These are phyloP conservation scores for Corythoichthys haematopterus DNA, from an alignment of 2,113 vertebrate genomes.

Conservation along the genomic window DNA sequence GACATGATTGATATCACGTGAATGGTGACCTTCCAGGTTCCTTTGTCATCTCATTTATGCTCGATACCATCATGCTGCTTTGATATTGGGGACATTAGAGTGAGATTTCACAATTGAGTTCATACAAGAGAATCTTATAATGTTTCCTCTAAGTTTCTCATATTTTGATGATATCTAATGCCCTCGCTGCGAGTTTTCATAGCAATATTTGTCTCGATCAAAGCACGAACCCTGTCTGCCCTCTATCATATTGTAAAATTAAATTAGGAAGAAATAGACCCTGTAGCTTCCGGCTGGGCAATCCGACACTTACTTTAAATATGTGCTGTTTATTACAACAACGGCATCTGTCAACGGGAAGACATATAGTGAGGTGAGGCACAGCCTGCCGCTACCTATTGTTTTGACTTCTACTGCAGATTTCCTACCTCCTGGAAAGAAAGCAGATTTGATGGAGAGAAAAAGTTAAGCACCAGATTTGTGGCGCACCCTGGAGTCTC, in stretches of 20 bases:
- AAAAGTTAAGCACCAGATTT: slow-evolving; percentile 35
- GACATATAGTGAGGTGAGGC: slow-evolving; percentile 16
- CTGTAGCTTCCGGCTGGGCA: slow-evolving; percentile 26
- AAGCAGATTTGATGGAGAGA: slow-evolving; percentile 33
- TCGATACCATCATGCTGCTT: slow-evolving; percentile 26
- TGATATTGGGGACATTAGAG: slow-evolving; percentile 37
- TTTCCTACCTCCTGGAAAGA: slow-evolving; percentile 22
- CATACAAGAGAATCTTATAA: slow-evolving; percentile 26
- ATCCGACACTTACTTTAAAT: slow-evolving; percentile 42
- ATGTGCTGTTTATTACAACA: slow-evolving; percentile 39
- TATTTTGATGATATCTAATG: slow-evolving; percentile 59
- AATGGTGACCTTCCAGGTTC: slow-evolving; percentile 56
- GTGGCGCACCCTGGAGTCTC: slow-evolving; percentile 48
- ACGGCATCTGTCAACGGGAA: slow-evolving; percentile 43
- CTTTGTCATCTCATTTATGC: slow-evolving; percentile 43
- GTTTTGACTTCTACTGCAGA: slow-evolving; percentile 22
- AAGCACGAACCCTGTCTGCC: slow-evolving; percentile 38
- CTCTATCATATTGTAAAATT: slow-evolving; percentile 37
- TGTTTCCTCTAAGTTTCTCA: slow-evolving; percentile 48
- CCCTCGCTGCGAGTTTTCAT: slow-evolving; percentile 36
- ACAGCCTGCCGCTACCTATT: neutral
- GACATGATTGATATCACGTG: slow-evolving; percentile 57
- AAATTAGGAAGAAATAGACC: slow-evolving; percentile 42
- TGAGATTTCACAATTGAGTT: slow-evolving; percentile 47
- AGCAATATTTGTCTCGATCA: slow-evolving; percentile 40